Percentiles rank a stretch among this genome's conserved stretches.
These are phyloP conservation scores for Drosophila quinaria DNA, from an alignment of 2,888 invertebrate species.

Conservation along the genomic window DNA sequence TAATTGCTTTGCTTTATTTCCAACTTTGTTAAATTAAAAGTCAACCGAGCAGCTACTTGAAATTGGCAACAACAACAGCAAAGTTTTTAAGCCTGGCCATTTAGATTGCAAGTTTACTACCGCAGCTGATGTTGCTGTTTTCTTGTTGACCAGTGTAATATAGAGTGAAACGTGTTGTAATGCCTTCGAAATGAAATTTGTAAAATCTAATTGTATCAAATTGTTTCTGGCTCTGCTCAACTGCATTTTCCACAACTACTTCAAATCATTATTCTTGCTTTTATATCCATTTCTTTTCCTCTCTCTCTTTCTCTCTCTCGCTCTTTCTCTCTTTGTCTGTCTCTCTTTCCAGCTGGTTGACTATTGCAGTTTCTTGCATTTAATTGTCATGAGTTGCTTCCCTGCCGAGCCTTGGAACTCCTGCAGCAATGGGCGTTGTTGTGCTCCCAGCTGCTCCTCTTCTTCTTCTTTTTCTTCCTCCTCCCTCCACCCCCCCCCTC, in stretches of 20 bases:
- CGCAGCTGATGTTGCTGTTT: slow-evolving; percentile 19
- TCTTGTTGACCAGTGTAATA: slow-evolving; percentile 29
- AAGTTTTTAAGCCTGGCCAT: slow-evolving; percentile 18
- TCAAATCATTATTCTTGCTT: slow-evolving; percentile 37
- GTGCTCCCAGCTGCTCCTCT: neutral
- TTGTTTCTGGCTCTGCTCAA: slow-evolving; percentile 47
- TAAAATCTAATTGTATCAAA: slow-evolving; percentile 60
- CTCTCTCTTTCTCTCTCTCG: neutral
- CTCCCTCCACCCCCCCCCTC: neutral
- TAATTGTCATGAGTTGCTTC: slow-evolving; percentile 44
- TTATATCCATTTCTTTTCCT: neutral
- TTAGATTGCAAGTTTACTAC: slow-evolving; percentile 28
- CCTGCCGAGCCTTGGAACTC: slow-evolving; percentile 27
- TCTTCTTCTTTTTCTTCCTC: neutral
- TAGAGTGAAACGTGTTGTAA: slow-evolving; percentile 36
- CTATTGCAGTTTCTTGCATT: slow-evolving; percentile 39
- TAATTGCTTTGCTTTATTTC: slow-evolving; percentile 42
- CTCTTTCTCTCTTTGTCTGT: neutral
- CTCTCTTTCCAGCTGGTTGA: slow-evolving; percentile 13
- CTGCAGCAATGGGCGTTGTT: neutral
- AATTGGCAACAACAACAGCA: slow-evolving; percentile 15
- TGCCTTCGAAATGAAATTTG: slow-evolving; percentile 53
- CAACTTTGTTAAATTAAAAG: slow-evolving; percentile 45
- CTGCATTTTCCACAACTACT: slow-evolving; percentile 38
- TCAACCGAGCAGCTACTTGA: slow-evolving; percentile 29